A percentile compares a stretch with the other conserved stretches of the same genome.
phyloP scores from a whole-genome alignment of 2,113 vertebrate genomes.

The Colaptes auratus region DNA sequence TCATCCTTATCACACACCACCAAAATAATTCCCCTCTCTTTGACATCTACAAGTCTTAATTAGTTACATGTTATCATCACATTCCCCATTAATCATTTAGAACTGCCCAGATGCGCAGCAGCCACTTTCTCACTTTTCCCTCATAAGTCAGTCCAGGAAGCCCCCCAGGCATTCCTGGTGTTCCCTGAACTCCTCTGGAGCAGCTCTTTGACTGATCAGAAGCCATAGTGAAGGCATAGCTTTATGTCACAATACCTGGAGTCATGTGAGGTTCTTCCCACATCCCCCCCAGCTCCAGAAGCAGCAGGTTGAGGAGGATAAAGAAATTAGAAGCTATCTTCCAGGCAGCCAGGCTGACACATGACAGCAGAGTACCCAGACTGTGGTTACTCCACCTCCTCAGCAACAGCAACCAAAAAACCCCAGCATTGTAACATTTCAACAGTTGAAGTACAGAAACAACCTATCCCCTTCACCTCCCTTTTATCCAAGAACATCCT shows the following conservation, averaged over 20 bases:
- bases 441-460: not conserved
- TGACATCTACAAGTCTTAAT: slow-evolving; percentile 12
- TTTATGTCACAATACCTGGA: slow-evolving; percentile 42
- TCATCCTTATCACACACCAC: not conserved
- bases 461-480: not conserved
- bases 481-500: not conserved
- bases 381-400: not conserved
- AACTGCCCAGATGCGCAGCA: not conserved
- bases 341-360: not conserved
- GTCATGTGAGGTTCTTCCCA: slow-evolving; percentile 7
- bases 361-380: not conserved
- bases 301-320: slow-evolving; percentile 12
- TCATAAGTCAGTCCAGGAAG: slow-evolving; percentile 39
- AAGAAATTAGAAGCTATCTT: not conserved
- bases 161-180: slow-evolving; percentile 19
- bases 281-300: not conserved
- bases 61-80: slow-evolving; percentile 33
- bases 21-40: not conserved
- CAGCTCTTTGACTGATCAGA: not conserved
- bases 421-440: not conserved
- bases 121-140: slow-evolving; percentile 24
- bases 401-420: not conserved
- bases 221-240: not conserved
- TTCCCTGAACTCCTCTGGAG: slow-evolving; percentile 12
- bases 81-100: slow-evolving; percentile 47